Base-by-base conservation (phyloP, 2,113 vertebrate genomes). In the Pygoscelis antarcticus region DNA sequence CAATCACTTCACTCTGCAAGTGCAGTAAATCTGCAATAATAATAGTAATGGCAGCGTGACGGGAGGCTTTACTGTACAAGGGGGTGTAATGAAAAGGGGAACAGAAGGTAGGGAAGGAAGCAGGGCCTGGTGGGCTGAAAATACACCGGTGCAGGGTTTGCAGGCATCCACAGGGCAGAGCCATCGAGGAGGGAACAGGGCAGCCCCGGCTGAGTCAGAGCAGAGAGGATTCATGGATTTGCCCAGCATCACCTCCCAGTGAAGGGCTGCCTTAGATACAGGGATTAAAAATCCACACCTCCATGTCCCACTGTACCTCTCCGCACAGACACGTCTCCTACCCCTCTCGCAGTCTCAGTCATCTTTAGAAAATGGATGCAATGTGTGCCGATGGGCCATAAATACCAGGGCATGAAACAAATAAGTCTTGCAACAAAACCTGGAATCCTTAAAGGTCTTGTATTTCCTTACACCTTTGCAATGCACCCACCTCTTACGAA, bases 1-100 rank as follows among this genome's bases (percentile, higher is more conserved):
- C 96, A 95, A 97, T 97, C 90, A 92, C 96, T 97, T 97, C 95
- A 77, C 49, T 83, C 95, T 87, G 98, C 98, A 95, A 98, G 98
- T 89, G 97, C 98, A 98, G 88, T 99, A 96, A 98, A 98, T 99
- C 99, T 98, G 98, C 97, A 94, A 97, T 97, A 98, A 97, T 97
- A 98, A 98, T 98, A 92, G 97, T 97, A 97, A 98, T 97, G 98
- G 98, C 90, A n/a, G 97, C 83, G 36, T 96, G 97, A 97, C 90
- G 98, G 98, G 96, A 97, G 95, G 95, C 88, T 81, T 87, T 95
- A 97, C 97, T 87, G 91, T 96, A 95, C 98, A 47, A 82, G 89
- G 97, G 98, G 97, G 96, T 97, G 95, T 89, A 83, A 94, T 97
- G 95, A 88, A 96, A 94, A 92, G 94, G 95, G 96, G 94, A 89